These are phyloP conservation scores for Cyphomyrmex costatus DNA, from an alignment of 1,140 invertebrate species.

Conservation along the genomic window DNA sequence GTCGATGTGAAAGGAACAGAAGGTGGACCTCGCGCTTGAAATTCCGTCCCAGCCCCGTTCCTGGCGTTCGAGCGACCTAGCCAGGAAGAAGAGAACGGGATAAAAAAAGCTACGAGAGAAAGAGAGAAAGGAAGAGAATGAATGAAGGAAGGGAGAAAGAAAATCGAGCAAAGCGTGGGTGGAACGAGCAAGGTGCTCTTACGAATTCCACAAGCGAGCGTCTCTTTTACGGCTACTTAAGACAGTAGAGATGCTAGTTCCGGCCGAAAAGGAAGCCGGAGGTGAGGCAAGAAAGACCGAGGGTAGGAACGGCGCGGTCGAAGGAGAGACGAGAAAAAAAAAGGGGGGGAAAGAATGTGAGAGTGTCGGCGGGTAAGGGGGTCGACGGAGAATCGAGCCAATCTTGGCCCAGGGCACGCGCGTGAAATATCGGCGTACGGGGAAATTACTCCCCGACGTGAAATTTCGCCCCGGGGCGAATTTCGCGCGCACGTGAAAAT, in stretches of 20 bases:
- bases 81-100: conserved; percentile 22
- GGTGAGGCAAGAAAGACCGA: background rate
- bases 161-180: conserved; percentile 42
- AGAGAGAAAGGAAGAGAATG: conserved; percentile 8
- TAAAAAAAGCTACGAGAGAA: background rate
- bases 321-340: conserved; percentile 41
- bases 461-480: conserved; percentile 83
- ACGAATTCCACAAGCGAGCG: conserved; percentile 78
- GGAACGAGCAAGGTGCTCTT: conserved; percentile 67
- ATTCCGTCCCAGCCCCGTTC: conserved; percentile 55
- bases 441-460: conserved; percentile 78
- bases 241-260: conserved; percentile 67
- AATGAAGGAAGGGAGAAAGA: conserved; percentile 58
- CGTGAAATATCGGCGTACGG: conserved; percentile 83
- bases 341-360: conserved; percentile 40
- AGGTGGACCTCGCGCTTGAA: conserved; percentile 63
- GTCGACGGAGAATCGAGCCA: conserved; percentile 74
- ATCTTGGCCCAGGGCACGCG: conserved; percentile 81
- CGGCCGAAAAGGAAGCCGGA: conserved; percentile 58
- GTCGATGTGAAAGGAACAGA: conserved; percentile 35
- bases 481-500: conserved; percentile 72
- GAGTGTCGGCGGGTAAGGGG: conserved; percentile 14
- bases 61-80: conserved; percentile 20
- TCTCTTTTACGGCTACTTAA: conserved; percentile 79
- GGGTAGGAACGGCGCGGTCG: conserved; percentile 17